Evolutionary conservation across 2,888 invertebrate species (phyloP), one percentile per base, ranked within the genome.

Genomic region (Leptinotarsa tumamoca): DNA sequence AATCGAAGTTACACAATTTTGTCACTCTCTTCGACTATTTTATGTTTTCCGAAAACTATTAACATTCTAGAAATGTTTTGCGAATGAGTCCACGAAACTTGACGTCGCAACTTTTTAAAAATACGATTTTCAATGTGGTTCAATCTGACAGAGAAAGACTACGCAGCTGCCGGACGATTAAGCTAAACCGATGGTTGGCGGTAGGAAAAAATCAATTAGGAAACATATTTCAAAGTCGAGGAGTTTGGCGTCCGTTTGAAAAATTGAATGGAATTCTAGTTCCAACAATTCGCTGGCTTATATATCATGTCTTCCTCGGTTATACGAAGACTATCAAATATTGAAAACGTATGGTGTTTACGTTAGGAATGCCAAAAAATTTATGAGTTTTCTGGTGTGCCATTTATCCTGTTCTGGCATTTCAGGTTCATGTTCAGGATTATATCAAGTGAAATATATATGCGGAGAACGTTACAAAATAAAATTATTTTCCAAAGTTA

Each of bases 31-130:
- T 14, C 43, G 10, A 63, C 33, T 27, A 33, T 63, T 33, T 43
- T 7, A 58, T 17, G n/a, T 63, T 63, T 63, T 43, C 63, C 63
- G 43, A 63, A 33, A 33, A 17, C 33, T 27, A 63, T 63, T 33
- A 63, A 63, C 4, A 63, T 63, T 33, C 63, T n/a, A 2, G 27
- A 18, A 43, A 63, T 63, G 13, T 15, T 63, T 63, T 4, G 33
- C 27, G 17, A 63, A 63, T 63, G 63, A 63, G 63, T 63, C 33
- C n/a, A 43, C 63, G n/a, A 63, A 33, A 63, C 10, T n/a, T 63
- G 33, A 63, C 33, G n/a, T n/a, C n/a, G 33, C 58, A n/a, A 43
- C 33, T 15, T 63, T 63, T 63, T 43, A 63, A 63, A 63, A 63
- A 63, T 63, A 63, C 33, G 4, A 23, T 33, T 43, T n/a, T 63